A percentile compares a stretch with the other conserved stretches of the same genome.
Evolutionary conservation across 2,797 vertebrate species (phyloP).

Genomic region (Pelodytes ibericus): DNA sequence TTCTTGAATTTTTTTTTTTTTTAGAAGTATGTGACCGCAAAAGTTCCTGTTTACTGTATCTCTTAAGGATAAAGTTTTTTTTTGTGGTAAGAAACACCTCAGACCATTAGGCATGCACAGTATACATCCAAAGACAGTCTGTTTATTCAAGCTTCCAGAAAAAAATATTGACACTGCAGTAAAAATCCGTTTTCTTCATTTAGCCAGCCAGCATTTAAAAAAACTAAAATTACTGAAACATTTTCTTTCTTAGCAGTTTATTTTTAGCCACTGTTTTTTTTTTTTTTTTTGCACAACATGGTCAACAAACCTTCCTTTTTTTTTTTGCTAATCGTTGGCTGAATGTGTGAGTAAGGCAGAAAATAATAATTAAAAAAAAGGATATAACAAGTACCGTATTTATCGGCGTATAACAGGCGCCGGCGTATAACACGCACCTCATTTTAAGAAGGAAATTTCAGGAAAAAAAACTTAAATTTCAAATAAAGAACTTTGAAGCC

Average conservation of each 20-base stretch:
- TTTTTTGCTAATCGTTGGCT: constrained; percentile 38
- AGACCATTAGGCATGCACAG: constrained; percentile 69
- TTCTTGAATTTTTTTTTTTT: constrained; percentile 52
- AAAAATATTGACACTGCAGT: constrained; percentile 82
- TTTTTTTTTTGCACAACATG: constrained; percentile 62
- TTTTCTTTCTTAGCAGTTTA: constrained; percentile 69
- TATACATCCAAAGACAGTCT: constrained; percentile 73
- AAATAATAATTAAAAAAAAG: constrained; percentile 55
- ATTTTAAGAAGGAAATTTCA: too few species aligned
- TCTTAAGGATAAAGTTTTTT: constrained; percentile 75
- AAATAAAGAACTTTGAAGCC: too few species aligned
- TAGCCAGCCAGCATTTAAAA: constrained; percentile 74
- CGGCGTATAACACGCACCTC: too few species aligned
- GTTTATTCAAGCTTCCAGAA: constrained; percentile 75
- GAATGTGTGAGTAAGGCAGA: constrained; percentile 49
- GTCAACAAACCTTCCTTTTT: constrained; percentile 58
- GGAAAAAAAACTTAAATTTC: too few species aligned
- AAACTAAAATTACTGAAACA: constrained; percentile 78
- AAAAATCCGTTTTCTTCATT: constrained; percentile 82
- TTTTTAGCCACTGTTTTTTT: constrained; percentile 72
- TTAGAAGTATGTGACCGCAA: constrained; percentile 69
- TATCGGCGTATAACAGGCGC: too few species aligned
- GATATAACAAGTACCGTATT: too few species aligned
- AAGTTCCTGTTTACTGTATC: constrained; percentile 76
- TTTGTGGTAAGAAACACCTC: constrained; percentile 74